Base-by-base conservation (phyloP, 2,888 invertebrate species). In the Tenthredo livida region DNA sequence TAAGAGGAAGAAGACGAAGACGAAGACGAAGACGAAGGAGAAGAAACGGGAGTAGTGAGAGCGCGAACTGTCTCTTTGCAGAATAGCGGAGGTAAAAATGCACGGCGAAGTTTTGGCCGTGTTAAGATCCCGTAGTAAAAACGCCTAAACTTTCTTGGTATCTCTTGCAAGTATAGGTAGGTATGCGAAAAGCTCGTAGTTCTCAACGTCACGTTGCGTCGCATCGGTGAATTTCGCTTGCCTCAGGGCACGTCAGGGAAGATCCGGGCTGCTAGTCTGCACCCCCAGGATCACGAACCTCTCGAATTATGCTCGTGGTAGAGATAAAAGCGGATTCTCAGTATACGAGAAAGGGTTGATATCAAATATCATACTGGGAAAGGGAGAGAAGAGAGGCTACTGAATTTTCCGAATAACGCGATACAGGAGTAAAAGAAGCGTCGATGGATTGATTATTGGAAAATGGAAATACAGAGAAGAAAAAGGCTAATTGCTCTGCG, bases 111-210 rank as follows among this genome's bases (percentile, higher is more conserved):
- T 77, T 77, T 47, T 29, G 50, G 54, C 54, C 29, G 29, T 12
- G 50, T 17, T 77, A 77, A 50, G 29, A 77, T 77, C 21, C 50
- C 33, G 77, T 50, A 77, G 77, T 50, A 77, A 77, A 77, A 77
- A 77, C 29, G 77, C 54, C 50, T 9, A 54, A 77, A 77, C 77
- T 77, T 77, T 77, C 50, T 54, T 54, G 50, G 47, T 77, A 33
- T 54, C 17, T n/a, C 77, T 25, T 33, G 47, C 29, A 33, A 77
- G 37, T 50, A 50, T 54, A 47, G 47, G 47, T 47, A 47, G 47
- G 15, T 47, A 47, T 47, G 77, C 77, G 25, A 54, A 29, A 77
- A 17, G 25, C 33, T 77, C 5, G 17, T 12, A 1, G 33, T 33
- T 29, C 15, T 12, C 12, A 33, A 33, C 67, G 12, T 67, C 67